Base-by-base conservation (phyloP, 2,797 vertebrate genomes). In the Balearica regulorum region DNA sequence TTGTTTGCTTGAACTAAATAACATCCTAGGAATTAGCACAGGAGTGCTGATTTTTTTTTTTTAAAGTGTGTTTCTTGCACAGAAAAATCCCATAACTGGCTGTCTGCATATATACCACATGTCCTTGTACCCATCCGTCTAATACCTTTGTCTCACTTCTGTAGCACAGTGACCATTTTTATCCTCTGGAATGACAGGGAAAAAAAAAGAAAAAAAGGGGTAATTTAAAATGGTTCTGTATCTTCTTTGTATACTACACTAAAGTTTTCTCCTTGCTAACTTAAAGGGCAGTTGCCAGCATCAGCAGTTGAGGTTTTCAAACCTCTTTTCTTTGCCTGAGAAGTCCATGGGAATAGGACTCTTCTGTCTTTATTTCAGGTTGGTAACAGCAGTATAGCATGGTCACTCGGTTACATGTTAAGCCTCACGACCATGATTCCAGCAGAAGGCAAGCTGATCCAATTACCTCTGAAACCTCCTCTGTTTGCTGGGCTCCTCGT, bases 321-420 rank as follows among this genome's bases (percentile, higher is more conserved):
- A 33, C 35, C 29, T 35, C 16, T 87, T 29, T 37, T 44, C 54
- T 71, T 48, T 75, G 58, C 41, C 46, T 69, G 28, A 64, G 62
- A 91, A 80, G 33, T 13, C 78, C 43, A 28, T 16, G 77, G 70
- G 39, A 96, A 33, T 35, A 44, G 5, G 75, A 69, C 65, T 78
- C 55, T 91, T 35, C 11, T 69, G 33, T 84, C 70, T 92, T 7
- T 86, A 48, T 96, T 93, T 25, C 98, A 99, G 99, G 98, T 99
- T 88, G 98, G 98, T 41, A 97, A 98, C 20, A 99, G 98, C 97
- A 99, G 98, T 89, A 98, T 99, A 72, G 98, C 98, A 4, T 99
- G 99, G 99, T 99, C 99, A 89, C 97, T 99, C 1, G 99, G 99
- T 78, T 99, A 99, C 98, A 99, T 99, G 99, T 98, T 99, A 78